Evolutionary conservation across 92 coral and sea anemone species (phyloP), one percentile per base, ranked within the genome.

Genomic region (Bergia sp.): DNA sequence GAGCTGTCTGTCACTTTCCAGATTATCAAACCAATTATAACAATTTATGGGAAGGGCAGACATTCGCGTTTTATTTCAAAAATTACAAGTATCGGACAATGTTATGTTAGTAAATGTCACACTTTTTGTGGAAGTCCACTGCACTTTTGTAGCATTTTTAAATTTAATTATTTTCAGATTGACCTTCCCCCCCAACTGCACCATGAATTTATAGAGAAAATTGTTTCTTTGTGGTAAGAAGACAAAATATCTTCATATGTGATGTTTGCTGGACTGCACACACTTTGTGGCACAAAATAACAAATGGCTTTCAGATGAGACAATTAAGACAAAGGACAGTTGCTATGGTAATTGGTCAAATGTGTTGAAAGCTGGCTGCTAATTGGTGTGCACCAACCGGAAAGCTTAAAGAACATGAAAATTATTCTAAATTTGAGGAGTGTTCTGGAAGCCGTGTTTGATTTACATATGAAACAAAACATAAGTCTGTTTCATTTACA

Each of bases 281-380:
- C 2, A 7, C 20, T 37, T 12, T 36, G 7, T 29, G 29, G 29
- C 29, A 29, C 29, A 29, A 29, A 29, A 29, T 29, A 29, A 29
- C 29, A 37, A 21, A 45, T 44, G 11, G 21, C 39, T 45, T 47
- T 78, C 41, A 83, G 61, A 69, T 44, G 6, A 16, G 18, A 23
- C 41, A 43, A 45, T 37, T 69, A 43, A 84, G 79, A 84, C 87
- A 84, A 80, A 12, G 23, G 45, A 42, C 71, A 38, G 87, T 84
- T 84, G 65, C 87, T 72, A 84, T 71, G 87, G 87, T 69, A 66
- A 67, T 83, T 69, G 37, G 45, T n/a, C 38, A 47, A 66, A 67
- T 61, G 69, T 79, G 53, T 79, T 7, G 57, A 58, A 69, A 67
- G 50, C 50, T 13, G 77, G 7, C 50, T 69, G 57, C 10, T 43